Evolutionary conservation across 2,888 invertebrate species (phyloP), one percentile per base, ranked within the genome.

Genomic region (Plebejus melissa): DNA sequence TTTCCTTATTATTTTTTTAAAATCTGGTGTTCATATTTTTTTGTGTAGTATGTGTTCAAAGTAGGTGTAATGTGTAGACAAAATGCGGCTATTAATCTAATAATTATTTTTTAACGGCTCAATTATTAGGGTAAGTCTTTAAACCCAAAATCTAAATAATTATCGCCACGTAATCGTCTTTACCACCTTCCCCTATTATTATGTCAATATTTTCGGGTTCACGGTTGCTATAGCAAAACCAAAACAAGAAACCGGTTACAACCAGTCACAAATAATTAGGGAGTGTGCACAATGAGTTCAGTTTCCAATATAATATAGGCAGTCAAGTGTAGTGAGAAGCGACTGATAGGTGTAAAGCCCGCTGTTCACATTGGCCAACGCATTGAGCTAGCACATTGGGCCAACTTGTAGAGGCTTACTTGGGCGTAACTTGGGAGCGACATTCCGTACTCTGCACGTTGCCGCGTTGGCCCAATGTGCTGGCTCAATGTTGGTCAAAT

Each of bases 181-280:
- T 58, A n/a, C 58, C 2, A 11, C 32, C 32, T 1, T 4, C 11
- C 32, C 32, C 36, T 28, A 0, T 60, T 28, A 11, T 36, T 32
- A 13, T 28, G 32, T 65, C 65, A 65, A 65, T 65, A 36, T 65
- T 65, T 36, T 36, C 32, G 32, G 4, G 5, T 5, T 36, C 32
- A 36, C 65, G 65, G 65, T 65, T 65, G 1, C 65, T 32, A 65
- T 65, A 32, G 65, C 32, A 36, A 36, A 65, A 65, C 32, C 1
- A 32, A 65, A 65, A 32, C 65, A 65, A 65, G 2, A 32, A 65
- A 36, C 65, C 65, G 65, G 32, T 13, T 65, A 65, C 32, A 28
- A 60, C 11, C 11, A 60, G 60, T 28, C 28, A 60, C 60, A 65
- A 65, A 65, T 65, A 65, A 60, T 22, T 60, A 65, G 60, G 60